These are phyloP conservation scores for Drosophila emarginata DNA, from an alignment of 2,888 invertebrate genomes.

Conservation along the genomic window DNA sequence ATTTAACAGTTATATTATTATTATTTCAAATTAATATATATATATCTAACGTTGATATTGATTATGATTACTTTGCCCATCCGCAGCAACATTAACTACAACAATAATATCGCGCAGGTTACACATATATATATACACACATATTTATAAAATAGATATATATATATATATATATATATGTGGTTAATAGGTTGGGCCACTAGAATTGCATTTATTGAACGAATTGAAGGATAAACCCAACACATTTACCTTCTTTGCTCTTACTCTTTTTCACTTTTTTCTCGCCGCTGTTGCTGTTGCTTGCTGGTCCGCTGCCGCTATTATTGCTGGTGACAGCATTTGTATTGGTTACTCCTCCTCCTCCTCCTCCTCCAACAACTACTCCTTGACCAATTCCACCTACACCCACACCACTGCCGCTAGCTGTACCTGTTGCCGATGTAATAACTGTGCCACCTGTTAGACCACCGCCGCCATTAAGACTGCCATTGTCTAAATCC, in stretches of 20 bases:
- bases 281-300: constrained; percentile 79
- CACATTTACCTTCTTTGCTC: constrained; percentile 83
- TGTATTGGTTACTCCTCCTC: constrained; percentile 38
- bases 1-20: too few species aligned
- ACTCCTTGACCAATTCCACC: constrained; percentile 16
- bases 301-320: constrained; percentile 68
- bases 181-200: constrained; percentile 35
- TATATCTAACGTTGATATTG: constrained; percentile 7
- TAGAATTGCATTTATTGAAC: constrained; percentile 73
- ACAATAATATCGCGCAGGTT: constrained; percentile 35
- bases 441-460: neutral
- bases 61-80: constrained; percentile 5
- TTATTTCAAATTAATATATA: too few species aligned
- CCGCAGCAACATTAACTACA: constrained; percentile 44
- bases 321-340: constrained; percentile 45
- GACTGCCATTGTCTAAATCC: constrained; percentile 45
- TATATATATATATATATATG: constrained; percentile 4
- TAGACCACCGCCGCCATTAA: constrained; percentile 32
- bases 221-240: constrained; percentile 79
- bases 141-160: constrained; percentile 3
- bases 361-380: constrained; percentile 32
- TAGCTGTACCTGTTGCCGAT: constrained; percentile 24
- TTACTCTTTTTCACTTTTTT: constrained; percentile 83
- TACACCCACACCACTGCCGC: constrained; percentile 30
- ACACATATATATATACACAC: constrained; percentile 14